Base-by-base conservation (phyloP, 2,113 vertebrate genomes). In the Clarias magur region DNA sequence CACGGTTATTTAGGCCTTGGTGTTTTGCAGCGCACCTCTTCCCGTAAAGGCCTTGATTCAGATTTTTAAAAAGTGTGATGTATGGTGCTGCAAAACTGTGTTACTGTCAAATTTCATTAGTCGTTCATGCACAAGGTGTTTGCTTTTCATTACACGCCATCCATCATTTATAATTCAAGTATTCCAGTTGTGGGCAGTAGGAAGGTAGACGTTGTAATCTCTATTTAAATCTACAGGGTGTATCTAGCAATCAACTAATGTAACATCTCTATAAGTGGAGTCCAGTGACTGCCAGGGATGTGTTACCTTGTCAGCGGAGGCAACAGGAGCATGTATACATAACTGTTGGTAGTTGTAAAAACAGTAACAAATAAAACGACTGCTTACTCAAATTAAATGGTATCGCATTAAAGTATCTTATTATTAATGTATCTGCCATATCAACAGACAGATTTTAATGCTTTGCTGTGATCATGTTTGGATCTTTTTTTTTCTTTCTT, bases 41-140 rank as follows among this genome's bases (percentile, higher is more conserved):
- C 23, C 11, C 38, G 30, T 81, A 62, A 81, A 81, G 59, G 79
- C 79, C 34, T 48, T 79, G 30, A 72, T 63, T 48, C 48, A 48
- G 48, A 81, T 48, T 48, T 48, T 8, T 48, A 19, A 23, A 62
- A 27, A n/a, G n/a, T 56, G 54, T 86, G 12, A 38, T 70, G 48
- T 67, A n/a, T 19, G 68, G 4, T 42, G 60, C 72, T 85, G 25
- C 70, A 63, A 62, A 81, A 81, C 30, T 15, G 21, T 62, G 57
- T 62, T 62, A 23, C 57, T 81, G 79, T 81, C 57, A 81, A 81
- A 42, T 80, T 34, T 80, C 9, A 62, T 60, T 62, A 38, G 30
- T 62, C 42, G 56, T 81, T 81, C 21, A 2, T 62, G 57, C 59
- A 62, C 57, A 81, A 62, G 19, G 3, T 81, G 27, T 59, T 59